These are phyloP conservation scores for Triplophysa yarkandensis DNA, from an alignment of 2,797 vertebrate species.

Conservation along the genomic window DNA sequence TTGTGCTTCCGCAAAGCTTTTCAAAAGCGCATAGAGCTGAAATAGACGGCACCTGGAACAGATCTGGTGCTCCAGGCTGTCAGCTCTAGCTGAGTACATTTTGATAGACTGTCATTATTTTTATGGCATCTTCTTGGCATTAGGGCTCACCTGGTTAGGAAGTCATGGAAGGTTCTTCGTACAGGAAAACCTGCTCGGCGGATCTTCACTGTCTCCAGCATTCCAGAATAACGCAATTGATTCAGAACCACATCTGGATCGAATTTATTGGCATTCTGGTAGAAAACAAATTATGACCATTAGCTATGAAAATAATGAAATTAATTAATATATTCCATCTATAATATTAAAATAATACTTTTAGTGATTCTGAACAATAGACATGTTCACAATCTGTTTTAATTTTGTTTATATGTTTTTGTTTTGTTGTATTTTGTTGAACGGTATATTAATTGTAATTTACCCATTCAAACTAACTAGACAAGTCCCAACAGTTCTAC, in stretches of 20 bases:
- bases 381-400: no score
- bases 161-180: slow-evolving; percentile 85
- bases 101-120: slow-evolving; percentile 12
- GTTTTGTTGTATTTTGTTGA: no score
- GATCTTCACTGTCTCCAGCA: slow-evolving; percentile 92
- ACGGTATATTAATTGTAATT: no score
- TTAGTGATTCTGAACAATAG: no score
- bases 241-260: slow-evolving; percentile 86
- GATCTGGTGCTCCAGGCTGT: slow-evolving; percentile 2
- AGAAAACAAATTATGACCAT: slow-evolving; percentile 21
- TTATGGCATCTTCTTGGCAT: not conserved
- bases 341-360: no score
- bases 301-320: not conserved
- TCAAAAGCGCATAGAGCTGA: not conserved
- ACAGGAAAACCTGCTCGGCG: slow-evolving; percentile 88
- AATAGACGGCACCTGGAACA: slow-evolving; percentile 7
- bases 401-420: no score
- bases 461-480: no score
- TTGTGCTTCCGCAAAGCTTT: not conserved
- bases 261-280: slow-evolving; percentile 80
- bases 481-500: no score
- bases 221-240: slow-evolving; percentile 89
- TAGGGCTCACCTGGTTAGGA: slow-evolving; percentile 77
- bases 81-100: not conserved
- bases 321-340: no score